Conservation (phyloP, 2,113 vertebrate genomes). For the Podocnemis expansa region DNA sequence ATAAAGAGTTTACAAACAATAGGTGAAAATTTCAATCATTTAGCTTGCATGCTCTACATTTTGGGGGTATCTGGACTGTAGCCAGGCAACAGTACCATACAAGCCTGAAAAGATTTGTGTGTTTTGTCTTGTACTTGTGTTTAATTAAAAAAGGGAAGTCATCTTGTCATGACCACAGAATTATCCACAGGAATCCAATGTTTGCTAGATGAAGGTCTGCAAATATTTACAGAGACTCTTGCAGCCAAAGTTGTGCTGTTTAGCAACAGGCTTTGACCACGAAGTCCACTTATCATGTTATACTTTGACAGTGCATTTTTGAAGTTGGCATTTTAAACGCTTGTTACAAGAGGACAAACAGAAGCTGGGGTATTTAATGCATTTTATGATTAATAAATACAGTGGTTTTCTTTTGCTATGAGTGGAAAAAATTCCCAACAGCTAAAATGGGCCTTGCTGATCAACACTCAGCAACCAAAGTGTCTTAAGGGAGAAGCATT, state of each 20-base stretch:
- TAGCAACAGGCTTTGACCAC: not conserved
- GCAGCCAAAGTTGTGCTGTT: not conserved
- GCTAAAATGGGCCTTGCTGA: not conserved
- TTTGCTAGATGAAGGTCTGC: not conserved
- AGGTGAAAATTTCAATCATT: not conserved
- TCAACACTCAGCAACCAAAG: not conserved
- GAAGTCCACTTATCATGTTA: not conserved
- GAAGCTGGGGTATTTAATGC: constrained; percentile 54
- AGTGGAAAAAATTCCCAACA: not conserved
- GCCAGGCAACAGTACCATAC: not conserved
- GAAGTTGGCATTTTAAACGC: not conserved
- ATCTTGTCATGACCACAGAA: not conserved
- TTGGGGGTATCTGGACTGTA: not conserved
- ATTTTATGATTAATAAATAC: not conserved
- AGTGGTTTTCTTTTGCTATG: not conserved
- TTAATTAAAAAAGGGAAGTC: not conserved
- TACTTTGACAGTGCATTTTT: not conserved
- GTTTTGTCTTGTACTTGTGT: not conserved
- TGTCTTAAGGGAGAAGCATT: not conserved
- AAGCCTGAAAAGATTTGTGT: not conserved
- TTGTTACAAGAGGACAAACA: constrained; percentile 29
- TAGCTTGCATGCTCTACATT: not conserved
- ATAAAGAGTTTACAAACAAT: constrained; percentile 13
- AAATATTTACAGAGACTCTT: not conserved
- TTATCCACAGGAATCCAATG: not conserved